phyloP scores from a whole-genome alignment of 1,140 invertebrate genomes.

The Popillia japonica region DNA sequence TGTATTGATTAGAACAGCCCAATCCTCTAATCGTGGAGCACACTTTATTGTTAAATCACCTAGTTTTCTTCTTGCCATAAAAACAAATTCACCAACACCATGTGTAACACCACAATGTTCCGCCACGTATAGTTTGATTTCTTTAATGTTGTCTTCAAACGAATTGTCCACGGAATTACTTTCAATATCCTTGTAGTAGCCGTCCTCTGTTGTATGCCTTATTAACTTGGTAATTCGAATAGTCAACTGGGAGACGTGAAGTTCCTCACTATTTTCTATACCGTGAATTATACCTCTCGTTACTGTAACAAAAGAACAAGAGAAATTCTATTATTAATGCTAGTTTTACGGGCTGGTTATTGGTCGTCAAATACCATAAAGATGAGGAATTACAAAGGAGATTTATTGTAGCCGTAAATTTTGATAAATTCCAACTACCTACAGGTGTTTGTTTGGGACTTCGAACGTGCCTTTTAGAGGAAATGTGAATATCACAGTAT shows the following conservation, averaged over 20 bases:
- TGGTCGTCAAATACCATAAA: conserved; percentile 23
- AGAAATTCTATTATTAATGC: conserved; percentile 36
- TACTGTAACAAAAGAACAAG: conserved; percentile 62
- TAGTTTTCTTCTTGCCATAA: conserved; percentile 78
- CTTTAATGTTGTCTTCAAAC: conserved; percentile 55
- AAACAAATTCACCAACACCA: conserved; percentile 79
- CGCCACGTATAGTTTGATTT: conserved; percentile 66
- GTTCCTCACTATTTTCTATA: conserved; percentile 68
- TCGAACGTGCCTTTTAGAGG: conserved; percentile 1
- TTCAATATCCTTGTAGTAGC: conserved; percentile 55
- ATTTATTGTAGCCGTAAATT: conserved; percentile 32
- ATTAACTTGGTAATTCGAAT: conserved; percentile 74
- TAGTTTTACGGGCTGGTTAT: conserved; percentile 15
- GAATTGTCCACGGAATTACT: conserved; percentile 53
- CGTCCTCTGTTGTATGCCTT: conserved; percentile 63
- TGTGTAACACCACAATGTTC: conserved; percentile 73
- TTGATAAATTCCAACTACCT: conserved; percentile 32
- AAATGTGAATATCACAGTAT: conserved; percentile 22
- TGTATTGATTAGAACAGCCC: conserved; percentile 68
- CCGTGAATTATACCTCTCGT: conserved; percentile 73
- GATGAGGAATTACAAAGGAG: background rate
- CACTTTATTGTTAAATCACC: conserved; percentile 76
- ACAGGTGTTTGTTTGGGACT: conserved; percentile 31
- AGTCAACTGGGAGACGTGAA: conserved; percentile 72
- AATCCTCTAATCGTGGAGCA: conserved; percentile 75